Percentiles rank a stretch among this genome's conserved stretches.
Evolutionary conservation across 2,797 vertebrate genomes (phyloP).

Genomic region (Nasua narica): DNA sequence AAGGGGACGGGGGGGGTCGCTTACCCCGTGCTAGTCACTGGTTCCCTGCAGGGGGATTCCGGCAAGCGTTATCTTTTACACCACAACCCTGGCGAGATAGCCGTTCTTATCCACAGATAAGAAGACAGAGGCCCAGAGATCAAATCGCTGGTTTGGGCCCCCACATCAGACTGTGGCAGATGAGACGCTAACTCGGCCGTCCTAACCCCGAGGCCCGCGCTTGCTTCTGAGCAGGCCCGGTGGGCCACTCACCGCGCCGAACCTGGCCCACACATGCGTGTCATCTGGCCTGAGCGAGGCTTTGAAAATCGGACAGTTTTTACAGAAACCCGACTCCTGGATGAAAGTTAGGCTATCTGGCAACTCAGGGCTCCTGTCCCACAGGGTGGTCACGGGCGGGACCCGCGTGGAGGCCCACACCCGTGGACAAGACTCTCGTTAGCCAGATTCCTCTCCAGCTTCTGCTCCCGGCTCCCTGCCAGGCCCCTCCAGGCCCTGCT

Average conservation of each 20-base stretch:
- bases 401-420: too few species aligned
- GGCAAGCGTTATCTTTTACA: background rate
- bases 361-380: background rate
- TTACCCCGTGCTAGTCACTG: background rate
- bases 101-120: background rate
- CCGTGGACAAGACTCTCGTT: background rate
- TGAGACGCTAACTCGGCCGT: background rate
- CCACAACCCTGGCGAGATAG: background rate
- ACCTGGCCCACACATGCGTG: background rate
- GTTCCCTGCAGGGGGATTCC: background rate
- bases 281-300: background rate
- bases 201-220: background rate
- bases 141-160: background rate
- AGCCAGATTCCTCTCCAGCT: background rate
- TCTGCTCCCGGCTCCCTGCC: background rate
- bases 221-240: background rate
- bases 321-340: background rate
- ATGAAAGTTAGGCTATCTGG: background rate
- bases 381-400: rapidly evolving
- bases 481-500: background rate
- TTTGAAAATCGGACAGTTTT: background rate
- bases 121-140: background rate
- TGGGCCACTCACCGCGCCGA: background rate
- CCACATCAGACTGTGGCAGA: background rate
- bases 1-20: background rate